phyloP scores from a whole-genome alignment of 2,797 vertebrate species.

The Takifugu ocellatus region DNA sequence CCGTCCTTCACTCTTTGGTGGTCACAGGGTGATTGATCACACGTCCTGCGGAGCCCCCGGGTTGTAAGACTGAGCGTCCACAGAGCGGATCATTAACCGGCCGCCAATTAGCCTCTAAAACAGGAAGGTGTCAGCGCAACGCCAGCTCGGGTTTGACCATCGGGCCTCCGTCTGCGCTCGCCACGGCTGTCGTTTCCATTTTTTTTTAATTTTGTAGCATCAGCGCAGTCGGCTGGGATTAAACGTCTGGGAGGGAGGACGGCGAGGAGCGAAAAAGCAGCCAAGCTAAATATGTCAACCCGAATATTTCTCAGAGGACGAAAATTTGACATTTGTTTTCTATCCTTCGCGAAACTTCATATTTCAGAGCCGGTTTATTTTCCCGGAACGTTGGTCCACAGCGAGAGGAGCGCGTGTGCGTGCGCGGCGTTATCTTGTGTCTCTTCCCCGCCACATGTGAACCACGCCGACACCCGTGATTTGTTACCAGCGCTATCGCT shows the following conservation, averaged over 20 bases:
- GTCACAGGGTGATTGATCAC: constrained; percentile 65
- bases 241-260: background rate
- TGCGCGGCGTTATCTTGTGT: constrained; percentile 27
- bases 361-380: constrained; percentile 16
- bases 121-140: constrained; percentile 54
- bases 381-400: constrained; percentile 6
- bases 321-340: constrained; percentile 23
- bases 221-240: constrained; percentile 7
- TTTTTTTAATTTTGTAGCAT: constrained; percentile 4
- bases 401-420: background rate
- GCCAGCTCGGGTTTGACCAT: constrained; percentile 32
- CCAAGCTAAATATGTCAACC: constrained; percentile 19
- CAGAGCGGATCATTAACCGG: constrained; percentile 46
- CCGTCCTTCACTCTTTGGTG: constrained; percentile 43
- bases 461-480: constrained; percentile 3
- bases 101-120: constrained; percentile 58
- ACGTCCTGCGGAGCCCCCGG: constrained; percentile 37
- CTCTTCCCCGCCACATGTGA: constrained; percentile 18
- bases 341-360: constrained; percentile 8
- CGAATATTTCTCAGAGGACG: background rate
- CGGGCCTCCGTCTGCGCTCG: constrained; percentile 15
- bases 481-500: constrained; percentile 6
- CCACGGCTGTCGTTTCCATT: constrained; percentile 24
- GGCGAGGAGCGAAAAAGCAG: background rate
- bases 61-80: constrained; percentile 50